phyloP scores from a whole-genome alignment of 2,888 invertebrate genomes.

The Lapara coniferarum region DNA sequence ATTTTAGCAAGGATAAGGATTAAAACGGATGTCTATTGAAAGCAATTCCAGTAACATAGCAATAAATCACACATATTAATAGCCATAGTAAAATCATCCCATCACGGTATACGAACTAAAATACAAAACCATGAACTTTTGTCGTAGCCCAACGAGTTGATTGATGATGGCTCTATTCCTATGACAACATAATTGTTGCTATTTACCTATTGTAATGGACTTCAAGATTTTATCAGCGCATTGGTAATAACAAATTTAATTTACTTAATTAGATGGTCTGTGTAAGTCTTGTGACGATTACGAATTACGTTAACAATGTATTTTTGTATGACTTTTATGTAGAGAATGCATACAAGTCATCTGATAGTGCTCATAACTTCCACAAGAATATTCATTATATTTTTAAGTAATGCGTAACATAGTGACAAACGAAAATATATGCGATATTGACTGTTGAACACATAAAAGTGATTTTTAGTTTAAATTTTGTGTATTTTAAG shows the following conservation, averaged over 20 bases:
- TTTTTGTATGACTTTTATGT: too few relatives aligned
- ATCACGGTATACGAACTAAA: constrained; percentile 5
- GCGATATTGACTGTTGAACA: too few relatives aligned
- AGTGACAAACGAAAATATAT: too few relatives aligned
- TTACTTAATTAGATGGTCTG: constrained; percentile 34
- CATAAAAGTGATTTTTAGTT: too few relatives aligned
- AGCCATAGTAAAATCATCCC: neutral
- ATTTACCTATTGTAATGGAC: constrained; percentile 26
- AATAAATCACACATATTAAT: neutral
- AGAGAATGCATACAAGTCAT: too few relatives aligned
- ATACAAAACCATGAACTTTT: constrained; percentile 44
- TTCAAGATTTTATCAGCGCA: constrained; percentile 38
- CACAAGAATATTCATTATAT: too few relatives aligned
- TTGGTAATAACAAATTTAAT: constrained; percentile 36
- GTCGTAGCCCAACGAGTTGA: constrained; percentile 39
- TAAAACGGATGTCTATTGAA: too few relatives aligned
- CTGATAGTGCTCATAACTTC: too few relatives aligned
- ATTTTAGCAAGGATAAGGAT: too few relatives aligned
- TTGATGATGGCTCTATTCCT: constrained; percentile 44
- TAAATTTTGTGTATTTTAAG: too few relatives aligned
- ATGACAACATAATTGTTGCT: constrained; percentile 33
- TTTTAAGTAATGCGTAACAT: too few relatives aligned
- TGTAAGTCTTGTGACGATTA: constrained; percentile 19
- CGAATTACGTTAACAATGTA: too few relatives aligned
- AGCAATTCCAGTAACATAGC: neutral